Conservation (phyloP, 2,797 vertebrate genomes). For the Thripadectes ignobilis region DNA sequence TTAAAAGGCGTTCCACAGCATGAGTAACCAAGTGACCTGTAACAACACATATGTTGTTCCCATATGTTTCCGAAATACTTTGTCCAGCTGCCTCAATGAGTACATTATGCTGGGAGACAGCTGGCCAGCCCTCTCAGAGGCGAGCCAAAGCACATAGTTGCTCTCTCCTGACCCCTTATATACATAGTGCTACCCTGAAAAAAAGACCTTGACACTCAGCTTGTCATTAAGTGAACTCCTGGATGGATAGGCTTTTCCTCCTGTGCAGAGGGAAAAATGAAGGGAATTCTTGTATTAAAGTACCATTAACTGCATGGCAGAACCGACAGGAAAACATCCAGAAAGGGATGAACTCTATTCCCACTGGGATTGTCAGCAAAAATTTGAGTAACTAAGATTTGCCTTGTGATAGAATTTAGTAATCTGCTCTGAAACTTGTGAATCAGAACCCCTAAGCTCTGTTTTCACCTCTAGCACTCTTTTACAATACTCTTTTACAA, state of each 20-base stretch:
- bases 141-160: not conserved
- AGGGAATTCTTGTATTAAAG: not conserved
- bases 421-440: not conserved
- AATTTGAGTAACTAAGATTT: not conserved
- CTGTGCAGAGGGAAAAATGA: not conserved
- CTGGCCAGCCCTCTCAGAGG: conserved; percentile 4
- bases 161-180: conserved; percentile 19
- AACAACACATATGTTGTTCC: conserved; percentile 30
- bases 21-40: conserved; percentile 61
- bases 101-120: conserved; percentile 48
- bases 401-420: not conserved
- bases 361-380: not conserved
- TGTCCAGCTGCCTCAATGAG: conserved; percentile 58
- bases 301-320: not conserved
- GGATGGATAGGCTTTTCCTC: not conserved
- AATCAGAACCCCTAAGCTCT: not conserved
- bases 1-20: conserved; percentile 11
- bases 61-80: conserved; percentile 53
- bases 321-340: not conserved
- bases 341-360: not conserved
- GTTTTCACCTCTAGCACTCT: not conserved
- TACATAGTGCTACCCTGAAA: conserved; percentile 25
- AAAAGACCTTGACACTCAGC: conserved; percentile 33
- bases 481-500: not conserved
- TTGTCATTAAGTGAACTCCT: conserved; percentile 12